Evolutionary conservation across 2,888 invertebrate genomes (phyloP).

Genomic region (Amblyjoppa fuscipennis): DNA sequence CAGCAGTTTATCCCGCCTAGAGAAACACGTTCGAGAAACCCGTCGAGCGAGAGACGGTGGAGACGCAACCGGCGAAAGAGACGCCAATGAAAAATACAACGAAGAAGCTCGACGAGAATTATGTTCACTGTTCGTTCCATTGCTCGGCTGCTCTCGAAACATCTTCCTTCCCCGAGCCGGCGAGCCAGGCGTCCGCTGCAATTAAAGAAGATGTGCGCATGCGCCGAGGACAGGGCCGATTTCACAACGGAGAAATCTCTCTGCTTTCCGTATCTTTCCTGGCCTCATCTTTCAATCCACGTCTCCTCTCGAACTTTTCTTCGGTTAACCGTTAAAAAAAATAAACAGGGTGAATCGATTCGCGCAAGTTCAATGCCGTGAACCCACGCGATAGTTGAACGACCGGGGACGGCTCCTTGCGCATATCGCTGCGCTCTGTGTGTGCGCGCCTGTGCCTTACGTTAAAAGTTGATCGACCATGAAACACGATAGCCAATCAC

Average conservation of each 20-base stretch:
- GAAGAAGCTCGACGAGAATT: slow-evolving; percentile 41
- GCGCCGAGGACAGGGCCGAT: slow-evolving; percentile 25
- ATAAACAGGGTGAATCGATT: slow-evolving; percentile 65
- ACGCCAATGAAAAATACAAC: slow-evolving; percentile 4
- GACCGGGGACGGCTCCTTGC: slow-evolving; percentile 55
- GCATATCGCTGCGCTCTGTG: background rate
- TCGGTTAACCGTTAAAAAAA: slow-evolving; percentile 42
- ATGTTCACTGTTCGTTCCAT: background rate
- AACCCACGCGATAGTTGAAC: slow-evolving; percentile 72
- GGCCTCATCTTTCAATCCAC: background rate
- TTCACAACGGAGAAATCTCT: slow-evolving; percentile 44
- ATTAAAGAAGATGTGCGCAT: slow-evolving; percentile 50
- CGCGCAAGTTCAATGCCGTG: slow-evolving; percentile 73
- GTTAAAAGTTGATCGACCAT: slow-evolving; percentile 65
- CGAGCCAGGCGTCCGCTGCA: slow-evolving; percentile 5
- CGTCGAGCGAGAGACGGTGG: slow-evolving; percentile 44
- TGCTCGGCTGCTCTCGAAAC: background rate
- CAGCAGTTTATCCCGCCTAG: background rate
- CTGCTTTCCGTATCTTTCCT: background rate
- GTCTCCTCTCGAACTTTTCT: slow-evolving; percentile 24
- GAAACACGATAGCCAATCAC: slow-evolving; percentile 55
- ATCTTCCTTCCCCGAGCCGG: slow-evolving; percentile 11
- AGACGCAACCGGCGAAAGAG: slow-evolving; percentile 8
- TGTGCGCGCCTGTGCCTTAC: slow-evolving; percentile 3
- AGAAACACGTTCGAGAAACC: slow-evolving; percentile 43